These are phyloP conservation scores for Drosophila santomea DNA, from an alignment of 1,140 invertebrate genomes.

Conservation along the genomic window DNA sequence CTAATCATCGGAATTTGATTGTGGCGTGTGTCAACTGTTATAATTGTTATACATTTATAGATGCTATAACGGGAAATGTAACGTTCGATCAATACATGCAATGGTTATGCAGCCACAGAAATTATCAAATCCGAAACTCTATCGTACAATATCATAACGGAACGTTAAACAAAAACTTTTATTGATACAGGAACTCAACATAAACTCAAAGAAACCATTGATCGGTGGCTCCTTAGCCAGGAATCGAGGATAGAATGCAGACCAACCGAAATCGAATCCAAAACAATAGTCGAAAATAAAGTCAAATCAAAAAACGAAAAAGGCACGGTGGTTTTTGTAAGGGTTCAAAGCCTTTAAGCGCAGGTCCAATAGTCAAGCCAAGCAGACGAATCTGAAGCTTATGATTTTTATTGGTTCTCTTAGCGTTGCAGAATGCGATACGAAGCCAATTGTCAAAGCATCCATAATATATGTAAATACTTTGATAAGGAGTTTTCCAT, in stretches of 20 bases:
- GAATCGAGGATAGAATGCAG: neutral
- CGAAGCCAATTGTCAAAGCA: constrained; percentile 36
- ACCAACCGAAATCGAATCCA: constrained; percentile 2
- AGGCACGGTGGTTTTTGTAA: constrained; percentile 24
- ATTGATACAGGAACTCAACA: constrained; percentile 17
- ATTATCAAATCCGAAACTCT: constrained; percentile 51
- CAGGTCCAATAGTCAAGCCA: constrained; percentile 41
- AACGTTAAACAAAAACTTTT: constrained; percentile 12
- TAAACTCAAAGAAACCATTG: constrained; percentile 2
- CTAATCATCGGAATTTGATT: constrained; percentile 19
- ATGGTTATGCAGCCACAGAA: constrained; percentile 67
- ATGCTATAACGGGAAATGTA: constrained; percentile 50
- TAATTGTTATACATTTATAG: constrained; percentile 28
- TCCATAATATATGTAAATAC: constrained; percentile 17
- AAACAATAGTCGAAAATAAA: constrained; percentile 5
- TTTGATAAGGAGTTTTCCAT: constrained; percentile 52
- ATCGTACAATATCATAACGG: constrained; percentile 30
- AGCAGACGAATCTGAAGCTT: constrained; percentile 37
- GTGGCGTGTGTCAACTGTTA: constrained; percentile 39
- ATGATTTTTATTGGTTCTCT: constrained; percentile 6
- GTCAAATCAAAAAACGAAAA: constrained; percentile 16
- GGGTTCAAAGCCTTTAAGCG: constrained; percentile 31
- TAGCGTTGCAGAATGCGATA: constrained; percentile 26
- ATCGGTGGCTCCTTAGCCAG: neutral
- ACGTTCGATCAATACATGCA: constrained; percentile 68